Evolutionary conservation across 2,797 vertebrate species (phyloP).

Genomic region (Sibirionetta formosa): DNA sequence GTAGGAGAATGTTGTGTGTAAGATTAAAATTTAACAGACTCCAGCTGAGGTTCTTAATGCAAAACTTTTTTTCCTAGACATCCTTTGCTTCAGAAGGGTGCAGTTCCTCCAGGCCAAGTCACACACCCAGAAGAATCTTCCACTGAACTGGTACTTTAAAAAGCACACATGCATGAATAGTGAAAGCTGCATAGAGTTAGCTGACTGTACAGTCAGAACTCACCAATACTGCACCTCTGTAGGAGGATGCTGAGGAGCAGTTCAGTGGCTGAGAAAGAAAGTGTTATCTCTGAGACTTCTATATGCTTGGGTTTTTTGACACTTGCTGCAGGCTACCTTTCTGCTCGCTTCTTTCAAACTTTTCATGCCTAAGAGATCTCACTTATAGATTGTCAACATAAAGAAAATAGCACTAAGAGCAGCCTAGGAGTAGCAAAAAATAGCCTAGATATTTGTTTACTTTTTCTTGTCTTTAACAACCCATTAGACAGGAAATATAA

Average conservation of each 20-base stretch:
- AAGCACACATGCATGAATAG: not conserved
- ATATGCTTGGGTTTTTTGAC: not conserved
- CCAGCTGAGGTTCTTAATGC: not conserved
- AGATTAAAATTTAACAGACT: not conserved
- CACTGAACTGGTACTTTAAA: not conserved
- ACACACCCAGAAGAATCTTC: not conserved
- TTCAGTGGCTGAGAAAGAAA: not conserved
- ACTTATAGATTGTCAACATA: not conserved
- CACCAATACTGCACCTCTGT: not conserved
- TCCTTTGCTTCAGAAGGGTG: not conserved
- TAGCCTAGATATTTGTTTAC: not conserved
- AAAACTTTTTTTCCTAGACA: not conserved
- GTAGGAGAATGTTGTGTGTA: not conserved
- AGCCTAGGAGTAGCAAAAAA: not conserved
- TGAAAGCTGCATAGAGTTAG: not conserved
- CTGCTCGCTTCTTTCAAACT: not conserved
- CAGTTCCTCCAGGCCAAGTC: not conserved
- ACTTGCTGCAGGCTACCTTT: not conserved
- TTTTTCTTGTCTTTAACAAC: not conserved
- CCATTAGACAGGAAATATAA: not conserved
- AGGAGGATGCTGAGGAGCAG: not conserved
- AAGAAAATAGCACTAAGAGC: not conserved
- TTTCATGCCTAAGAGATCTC: not conserved
- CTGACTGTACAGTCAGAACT: not conserved
- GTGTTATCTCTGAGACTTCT: not conserved